Evolutionary conservation across 2,888 invertebrate genomes (phyloP), one percentile per base, ranked within the genome.

Genomic region (Anthrax anthrax): DNA sequence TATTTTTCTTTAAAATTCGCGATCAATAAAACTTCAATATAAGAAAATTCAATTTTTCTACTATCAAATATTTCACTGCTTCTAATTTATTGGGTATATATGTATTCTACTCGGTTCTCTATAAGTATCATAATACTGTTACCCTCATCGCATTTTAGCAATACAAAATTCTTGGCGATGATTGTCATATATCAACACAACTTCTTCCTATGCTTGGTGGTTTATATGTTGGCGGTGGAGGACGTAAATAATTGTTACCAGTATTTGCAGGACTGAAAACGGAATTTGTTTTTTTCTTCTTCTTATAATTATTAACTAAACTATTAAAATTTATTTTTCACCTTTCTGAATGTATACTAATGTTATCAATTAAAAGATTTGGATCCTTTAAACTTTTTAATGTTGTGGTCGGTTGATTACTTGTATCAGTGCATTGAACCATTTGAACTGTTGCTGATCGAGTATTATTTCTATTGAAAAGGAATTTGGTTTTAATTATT

Each of bases 391-490:
- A 62, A 45, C 77, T 77, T 51, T 77, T 72, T 14, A 79, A 60
- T 9, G 76, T 77, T 42, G 76, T 75, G 18, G 75, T 72, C 9
- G 75, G 76, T 48, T 74, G 71, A 56, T 72, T 72, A 12, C 72
- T 70, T 14, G 72, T 63, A 47, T 65, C 72, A 16, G 76, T 74
- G 56, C 77, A 78, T 57, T 78, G 78, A 5, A 76, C 76, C 72
- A 77, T 75, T 65, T 78, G 77, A 29, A 76, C 74, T 13, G 72
- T 71, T 10, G 76, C 64, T 29, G 65, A 61, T 37, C 63, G 57
- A 54, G 72, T 66, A 16, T 65, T 59, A 53, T 34, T 4, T 4
- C 34, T 34, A 34, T 9, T 34, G 13, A 34, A 34, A 34, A 29
- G 29, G 12, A 9, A 9, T 9, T 6, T 29, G 12, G 29, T 9